These are phyloP conservation scores for Phengaris alcon DNA, from an alignment of 2,888 invertebrate species.

Conservation along the genomic window DNA sequence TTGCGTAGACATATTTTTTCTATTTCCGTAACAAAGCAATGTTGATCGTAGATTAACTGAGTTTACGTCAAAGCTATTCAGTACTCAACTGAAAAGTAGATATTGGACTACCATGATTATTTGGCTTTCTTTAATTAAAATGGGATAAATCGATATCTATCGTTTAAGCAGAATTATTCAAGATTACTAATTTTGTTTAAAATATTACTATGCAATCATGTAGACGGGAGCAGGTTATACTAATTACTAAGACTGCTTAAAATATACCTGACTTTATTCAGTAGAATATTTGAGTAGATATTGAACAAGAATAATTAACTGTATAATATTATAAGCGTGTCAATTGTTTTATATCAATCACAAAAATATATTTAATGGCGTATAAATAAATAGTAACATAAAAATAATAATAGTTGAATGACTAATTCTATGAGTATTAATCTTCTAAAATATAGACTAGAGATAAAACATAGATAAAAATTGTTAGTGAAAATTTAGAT, in stretches of 20 bases:
- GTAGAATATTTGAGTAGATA: not conserved
- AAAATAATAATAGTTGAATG: not conserved
- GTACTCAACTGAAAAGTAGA: no score
- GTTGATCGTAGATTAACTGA: no score
- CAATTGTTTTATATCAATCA: not conserved
- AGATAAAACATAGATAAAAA: no score
- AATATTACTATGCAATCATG: conserved; percentile 20
- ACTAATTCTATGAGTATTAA: not conserved
- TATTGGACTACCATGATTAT: no score
- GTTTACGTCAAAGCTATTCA: no score
- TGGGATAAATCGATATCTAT: no score
- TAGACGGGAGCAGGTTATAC: not conserved
- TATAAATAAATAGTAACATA: conserved; percentile 5
- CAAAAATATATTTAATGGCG: conserved; percentile 13
- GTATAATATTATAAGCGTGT: not conserved
- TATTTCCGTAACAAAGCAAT: not conserved
- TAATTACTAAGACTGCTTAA: not conserved
- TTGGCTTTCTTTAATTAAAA: not conserved
- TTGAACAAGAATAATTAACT: not conserved
- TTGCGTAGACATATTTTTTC: conserved; percentile 2
- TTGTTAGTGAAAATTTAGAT: no score
- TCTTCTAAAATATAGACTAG: not conserved
- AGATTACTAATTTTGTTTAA: not conserved
- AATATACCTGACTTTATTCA: not conserved
- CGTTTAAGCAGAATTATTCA: not conserved